Percentiles rank a stretch among this genome's conserved stretches.
Evolutionary conservation across 2,888 invertebrate genomes (phyloP).

Genomic region (Synergus laeviventris): DNA sequence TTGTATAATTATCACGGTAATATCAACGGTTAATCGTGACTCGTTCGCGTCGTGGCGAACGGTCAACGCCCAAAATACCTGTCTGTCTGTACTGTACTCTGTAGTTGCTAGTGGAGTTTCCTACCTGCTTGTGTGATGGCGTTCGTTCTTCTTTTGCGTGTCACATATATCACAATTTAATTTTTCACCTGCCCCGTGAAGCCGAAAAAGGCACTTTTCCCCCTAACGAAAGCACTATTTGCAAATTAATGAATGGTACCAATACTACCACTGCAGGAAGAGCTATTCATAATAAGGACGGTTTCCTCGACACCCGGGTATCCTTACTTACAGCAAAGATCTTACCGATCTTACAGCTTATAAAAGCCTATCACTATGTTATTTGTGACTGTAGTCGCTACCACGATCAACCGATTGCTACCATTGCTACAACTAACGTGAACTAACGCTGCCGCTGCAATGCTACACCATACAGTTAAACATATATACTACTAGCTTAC

Average conservation of each 20-base stretch:
- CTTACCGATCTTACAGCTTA: no score
- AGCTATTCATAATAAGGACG: slow-evolving; percentile 12
- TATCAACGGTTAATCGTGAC: background rate
- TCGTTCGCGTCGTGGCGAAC: slow-evolving; percentile 10
- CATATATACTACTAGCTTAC: no score
- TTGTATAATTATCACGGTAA: background rate
- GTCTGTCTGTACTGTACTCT: no score
- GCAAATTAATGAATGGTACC: background rate
- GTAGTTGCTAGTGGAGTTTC: background rate
- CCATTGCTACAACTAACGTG: no score
- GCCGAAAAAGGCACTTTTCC: background rate
- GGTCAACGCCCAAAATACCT: slow-evolving; percentile 39
- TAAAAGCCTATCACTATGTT: background rate
- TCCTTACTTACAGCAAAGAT: background rate
- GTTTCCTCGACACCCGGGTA: slow-evolving; percentile 11
- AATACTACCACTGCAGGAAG: background rate
- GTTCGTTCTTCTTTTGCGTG: slow-evolving; percentile 20
- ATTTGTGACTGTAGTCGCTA: background rate
- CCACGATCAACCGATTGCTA: no score
- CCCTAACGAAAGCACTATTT: background rate
- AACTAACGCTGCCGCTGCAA: no score
- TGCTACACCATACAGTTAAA: no score
- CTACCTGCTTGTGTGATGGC: slow-evolving; percentile 35
- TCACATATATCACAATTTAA: slow-evolving; percentile 21
- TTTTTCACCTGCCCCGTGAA: background rate